phyloP scores from a whole-genome alignment of 1,140 invertebrate species.

The Bombus huntii region DNA sequence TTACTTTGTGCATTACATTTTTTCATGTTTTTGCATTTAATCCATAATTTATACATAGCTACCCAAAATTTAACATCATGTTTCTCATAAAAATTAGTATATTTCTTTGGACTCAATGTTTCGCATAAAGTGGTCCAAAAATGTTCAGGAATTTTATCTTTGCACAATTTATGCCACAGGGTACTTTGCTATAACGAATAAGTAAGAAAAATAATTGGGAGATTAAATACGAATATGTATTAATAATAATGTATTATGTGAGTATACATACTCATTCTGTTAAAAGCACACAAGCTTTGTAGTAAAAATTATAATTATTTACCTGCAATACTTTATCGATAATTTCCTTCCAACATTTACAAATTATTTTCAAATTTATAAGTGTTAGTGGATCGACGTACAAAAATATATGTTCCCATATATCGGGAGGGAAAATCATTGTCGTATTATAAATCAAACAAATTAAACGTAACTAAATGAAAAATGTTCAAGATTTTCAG shows the following conservation, averaged over 20 bases:
- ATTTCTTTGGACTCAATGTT: slow-evolving; percentile 40
- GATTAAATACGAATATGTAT: neutral
- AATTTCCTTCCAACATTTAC: slow-evolving; percentile 50
- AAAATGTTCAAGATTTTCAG: neutral
- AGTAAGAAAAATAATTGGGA: neutral
- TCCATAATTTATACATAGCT: slow-evolving; percentile 55
- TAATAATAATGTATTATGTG: neutral
- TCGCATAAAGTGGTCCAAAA: slow-evolving; percentile 57
- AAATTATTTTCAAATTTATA: slow-evolving; percentile 43
- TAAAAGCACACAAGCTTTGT: neutral
- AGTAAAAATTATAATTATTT: slow-evolving; percentile 1
- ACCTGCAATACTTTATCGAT: slow-evolving; percentile 59
- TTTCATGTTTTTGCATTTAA: slow-evolving; percentile 50
- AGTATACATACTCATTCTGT: neutral
- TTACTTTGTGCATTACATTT: slow-evolving; percentile 24
- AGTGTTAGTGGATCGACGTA: slow-evolving; percentile 49
- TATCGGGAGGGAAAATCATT: slow-evolving; percentile 64
- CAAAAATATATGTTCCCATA: slow-evolving; percentile 64
- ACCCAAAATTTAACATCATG: slow-evolving; percentile 53
- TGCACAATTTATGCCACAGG: slow-evolving; percentile 57
- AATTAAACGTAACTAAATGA: neutral
- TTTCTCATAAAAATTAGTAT: slow-evolving; percentile 30
- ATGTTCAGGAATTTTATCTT: slow-evolving; percentile 49
- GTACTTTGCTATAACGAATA: slow-evolving; percentile 40
- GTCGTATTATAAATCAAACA: neutral